These are phyloP conservation scores for Pseudomyrmex cubaensis DNA, from an alignment of 1,140 invertebrate species.

Conservation along the genomic window DNA sequence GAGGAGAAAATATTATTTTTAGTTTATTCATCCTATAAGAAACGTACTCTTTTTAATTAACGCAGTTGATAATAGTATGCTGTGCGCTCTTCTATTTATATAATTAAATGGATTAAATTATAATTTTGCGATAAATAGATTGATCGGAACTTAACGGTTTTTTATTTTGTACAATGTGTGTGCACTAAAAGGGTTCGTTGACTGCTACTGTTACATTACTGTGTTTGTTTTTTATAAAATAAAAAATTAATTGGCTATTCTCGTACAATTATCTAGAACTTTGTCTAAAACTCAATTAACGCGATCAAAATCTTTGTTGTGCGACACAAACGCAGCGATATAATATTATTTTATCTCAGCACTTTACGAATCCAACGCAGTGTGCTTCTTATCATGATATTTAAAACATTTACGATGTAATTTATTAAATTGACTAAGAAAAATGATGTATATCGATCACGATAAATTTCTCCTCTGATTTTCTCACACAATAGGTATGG, in stretches of 20 bases:
- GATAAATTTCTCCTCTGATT: conserved; percentile 76
- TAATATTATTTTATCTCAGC: too few species aligned
- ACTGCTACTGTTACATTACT: too few species aligned
- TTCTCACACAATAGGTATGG: conserved; percentile 67
- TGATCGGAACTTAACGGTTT: background rate
- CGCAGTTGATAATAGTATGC: background rate
- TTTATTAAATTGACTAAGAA: conserved; percentile 27
- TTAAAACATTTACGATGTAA: conserved; percentile 7
- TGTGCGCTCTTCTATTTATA: conserved; percentile 8
- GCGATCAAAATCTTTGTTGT: too few species aligned
- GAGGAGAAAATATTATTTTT: conserved; percentile 70
- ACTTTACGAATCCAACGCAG: too few species aligned
- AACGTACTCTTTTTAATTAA: conserved; percentile 18
- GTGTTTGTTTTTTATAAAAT: too few species aligned
- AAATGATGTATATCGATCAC: conserved; percentile 18
- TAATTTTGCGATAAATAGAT: background rate
- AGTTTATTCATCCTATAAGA: conserved; percentile 12
- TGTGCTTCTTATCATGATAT: background rate
- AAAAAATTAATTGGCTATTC: too few species aligned
- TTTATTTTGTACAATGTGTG: background rate
- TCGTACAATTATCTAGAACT: too few species aligned
- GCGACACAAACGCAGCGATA: too few species aligned
- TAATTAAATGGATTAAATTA: conserved; percentile 23
- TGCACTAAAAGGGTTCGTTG: too few species aligned
- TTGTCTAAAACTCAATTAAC: too few species aligned